Percentiles rank a stretch among this genome's conserved stretches.
These are phyloP conservation scores for Cosmia pyralina DNA, from an alignment of 2,888 invertebrate genomes.

Conservation along the genomic window DNA sequence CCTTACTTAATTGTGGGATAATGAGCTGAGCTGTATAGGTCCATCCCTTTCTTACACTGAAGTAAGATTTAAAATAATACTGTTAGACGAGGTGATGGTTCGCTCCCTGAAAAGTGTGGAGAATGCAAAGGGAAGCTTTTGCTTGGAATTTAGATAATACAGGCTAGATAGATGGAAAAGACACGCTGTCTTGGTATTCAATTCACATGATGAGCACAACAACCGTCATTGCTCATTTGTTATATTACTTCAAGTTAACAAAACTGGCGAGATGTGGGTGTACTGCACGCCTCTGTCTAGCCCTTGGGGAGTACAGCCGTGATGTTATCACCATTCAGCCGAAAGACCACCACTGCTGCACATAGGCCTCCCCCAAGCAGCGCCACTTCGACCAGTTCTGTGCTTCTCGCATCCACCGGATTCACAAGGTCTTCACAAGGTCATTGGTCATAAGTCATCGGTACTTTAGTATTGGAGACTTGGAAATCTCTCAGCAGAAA, in stretches of 20 bases:
- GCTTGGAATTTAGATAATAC: too few relatives aligned
- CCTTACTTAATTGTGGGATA: too few relatives aligned
- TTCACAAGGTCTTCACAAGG: neutral
- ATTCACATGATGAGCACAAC: neutral
- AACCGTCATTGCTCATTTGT: neutral
- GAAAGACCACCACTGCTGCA: neutral
- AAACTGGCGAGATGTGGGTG: neutral
- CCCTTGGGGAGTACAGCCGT: neutral
- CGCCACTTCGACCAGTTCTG: neutral
- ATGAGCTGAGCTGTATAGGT: too few relatives aligned
- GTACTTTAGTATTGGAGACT: neutral
- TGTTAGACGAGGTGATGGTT: too few relatives aligned
- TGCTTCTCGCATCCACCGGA: neutral
- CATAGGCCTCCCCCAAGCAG: neutral
- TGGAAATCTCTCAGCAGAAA: neutral
- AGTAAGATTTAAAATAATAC: too few relatives aligned
- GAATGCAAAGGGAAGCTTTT: too few relatives aligned
- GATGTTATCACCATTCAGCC: neutral
- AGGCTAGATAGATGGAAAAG: too few relatives aligned
- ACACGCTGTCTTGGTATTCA: neutral
- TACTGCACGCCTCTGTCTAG: too few relatives aligned
- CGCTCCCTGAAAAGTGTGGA: too few relatives aligned
- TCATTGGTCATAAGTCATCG: neutral
- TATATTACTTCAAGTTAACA: neutral
- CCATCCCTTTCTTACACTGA: too few relatives aligned